Evolutionary conservation across 2,888 invertebrate genomes (phyloP), one percentile per base, ranked within the genome.

Genomic region (Agrotis segetum): DNA sequence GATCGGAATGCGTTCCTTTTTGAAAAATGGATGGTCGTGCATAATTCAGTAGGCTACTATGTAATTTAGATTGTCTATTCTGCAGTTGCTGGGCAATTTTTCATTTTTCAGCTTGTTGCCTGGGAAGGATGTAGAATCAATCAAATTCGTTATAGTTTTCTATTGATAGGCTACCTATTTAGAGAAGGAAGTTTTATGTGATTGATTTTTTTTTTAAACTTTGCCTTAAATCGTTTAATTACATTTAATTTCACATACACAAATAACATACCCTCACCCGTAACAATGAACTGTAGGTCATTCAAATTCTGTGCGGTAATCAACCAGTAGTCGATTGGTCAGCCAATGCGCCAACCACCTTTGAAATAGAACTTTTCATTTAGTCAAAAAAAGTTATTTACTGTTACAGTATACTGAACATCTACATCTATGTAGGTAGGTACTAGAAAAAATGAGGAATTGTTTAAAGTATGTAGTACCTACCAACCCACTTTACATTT

Each of bases 1-100:
- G 77, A 83, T 87, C 74, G 71, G 72, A 77, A 71, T 71, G 67
- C 71, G 85, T 73, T 83, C 66, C 46, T 55, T 79, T 84, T 79
- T 75, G 49, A 78, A 75, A 72, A 85, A 75, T 69, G 65, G 55
- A 59, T 64, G 77, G 56, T 77, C 74, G 80, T 83, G 74, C 81
- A 85, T 84, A 74, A 83, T 83, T 81, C 75, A 72, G 70, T 59
- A 79, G 84, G 73, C 59, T 67, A 67, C 71, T 66, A 53, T 85
- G 77, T 83, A 71, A 83, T 77, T 85, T 85, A 47, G 46, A 83
- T 68, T 52, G 68, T 62, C 70, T 72, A 68, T 67, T 66, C 60
- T 67, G 65, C 66, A 70, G 64, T 68, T 67, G 71, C 67, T 40
- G 53, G 61, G 53, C 50, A 58, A 62, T 82, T 72, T 73, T 61